These are phyloP conservation scores for Lycocerus yunnanus DNA, from an alignment of 2,888 invertebrate species.

Conservation along the genomic window DNA sequence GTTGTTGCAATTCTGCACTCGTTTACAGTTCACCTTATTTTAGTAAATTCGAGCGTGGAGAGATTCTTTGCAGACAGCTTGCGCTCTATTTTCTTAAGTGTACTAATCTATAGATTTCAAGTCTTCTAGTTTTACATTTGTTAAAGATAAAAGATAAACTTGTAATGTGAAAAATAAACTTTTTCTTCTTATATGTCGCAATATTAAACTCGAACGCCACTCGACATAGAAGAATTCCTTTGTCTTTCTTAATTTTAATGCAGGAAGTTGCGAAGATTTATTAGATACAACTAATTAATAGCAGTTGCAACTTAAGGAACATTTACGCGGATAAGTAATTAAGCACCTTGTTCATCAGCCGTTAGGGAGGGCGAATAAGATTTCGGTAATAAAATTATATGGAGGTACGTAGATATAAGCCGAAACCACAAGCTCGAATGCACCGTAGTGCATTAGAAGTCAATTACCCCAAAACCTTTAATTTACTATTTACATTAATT, in stretches of 20 bases:
- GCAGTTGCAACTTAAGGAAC: neutral
- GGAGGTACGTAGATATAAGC: neutral
- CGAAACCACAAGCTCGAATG: neutral
- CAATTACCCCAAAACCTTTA: neutral
- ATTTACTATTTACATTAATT: neutral
- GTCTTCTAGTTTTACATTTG: neutral
- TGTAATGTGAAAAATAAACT: neutral
- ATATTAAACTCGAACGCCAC: no score
- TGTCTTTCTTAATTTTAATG: no score
- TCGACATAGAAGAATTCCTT: no score
- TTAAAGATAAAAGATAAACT: neutral
- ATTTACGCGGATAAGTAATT: neutral
- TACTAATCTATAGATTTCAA: neutral
- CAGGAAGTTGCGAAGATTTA: no score
- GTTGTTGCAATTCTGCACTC: constrained; percentile 7
- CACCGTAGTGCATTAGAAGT: neutral
- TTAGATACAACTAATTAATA: neutral
- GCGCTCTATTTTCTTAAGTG: neutral
- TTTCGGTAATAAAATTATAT: neutral
- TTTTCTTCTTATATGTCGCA: neutral
- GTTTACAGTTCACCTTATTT: constrained; percentile 2
- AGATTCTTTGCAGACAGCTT: neutral
- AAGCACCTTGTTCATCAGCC: neutral
- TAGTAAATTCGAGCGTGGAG: neutral
- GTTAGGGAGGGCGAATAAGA: neutral